Base-by-base conservation (phyloP, 2,113 vertebrate species). In the Semnornis frantzii region DNA sequence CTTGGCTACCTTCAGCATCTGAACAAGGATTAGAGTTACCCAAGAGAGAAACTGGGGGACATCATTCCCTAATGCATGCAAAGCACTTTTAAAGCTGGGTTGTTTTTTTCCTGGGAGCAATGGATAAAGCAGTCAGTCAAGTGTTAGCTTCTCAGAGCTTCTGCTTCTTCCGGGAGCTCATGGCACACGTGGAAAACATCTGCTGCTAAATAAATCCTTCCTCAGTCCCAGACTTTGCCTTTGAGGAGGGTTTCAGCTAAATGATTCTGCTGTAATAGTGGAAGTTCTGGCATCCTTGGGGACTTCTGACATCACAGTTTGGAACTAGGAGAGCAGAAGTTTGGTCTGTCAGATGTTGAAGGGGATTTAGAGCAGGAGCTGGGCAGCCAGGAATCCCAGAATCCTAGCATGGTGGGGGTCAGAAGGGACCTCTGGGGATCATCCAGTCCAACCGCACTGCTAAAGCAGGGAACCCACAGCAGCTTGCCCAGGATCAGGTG, bases 21-120 rank as follows among this genome's bases (percentile, higher is more conserved):
- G 81, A 92, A 54, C 21, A 20, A 62, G 88, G 34, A 46, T 94
- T 90, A 74, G 44, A 62, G 88, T 84, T 89, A 89, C n/a, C 82
- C 72, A 87, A 50, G 46, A 73, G 86, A 70, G 34, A 88, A 82
- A 60, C 5, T 57, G 58, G 23, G 69, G 24, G 54, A 21, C 78
- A 84, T 69, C 25, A 37, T 71, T 63, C 57, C 71, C 89, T 95
- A 71, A 75, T 81, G 14, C 85, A 68, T 72, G 79, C 79, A 95
- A 93, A 96, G 82, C 27, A 91, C 64, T 69, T 69, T 33, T 52
- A 73, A 85, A 85, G 73, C 85, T 87, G 28, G 48, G 48, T 19
- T 27, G 27, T 52, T 54, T 25, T 92, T 92, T 92, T 28, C 78
- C 81, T 91, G 87, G 46, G 42, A 91, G 58, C 62, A 88, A 69